Conservation (phyloP, 2,888 invertebrate species). For the Nomada hirtipes region DNA sequence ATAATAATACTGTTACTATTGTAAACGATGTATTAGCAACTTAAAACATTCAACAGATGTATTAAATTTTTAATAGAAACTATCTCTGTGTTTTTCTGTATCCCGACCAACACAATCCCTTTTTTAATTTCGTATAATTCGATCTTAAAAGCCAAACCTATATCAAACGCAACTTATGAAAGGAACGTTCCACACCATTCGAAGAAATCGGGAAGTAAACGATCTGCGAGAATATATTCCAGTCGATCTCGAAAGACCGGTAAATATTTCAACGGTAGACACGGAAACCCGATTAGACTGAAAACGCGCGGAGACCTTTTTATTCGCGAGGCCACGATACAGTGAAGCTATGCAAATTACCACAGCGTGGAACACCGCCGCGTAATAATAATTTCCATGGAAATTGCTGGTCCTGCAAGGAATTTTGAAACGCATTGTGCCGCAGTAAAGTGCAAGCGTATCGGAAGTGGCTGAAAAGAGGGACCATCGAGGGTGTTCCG, state of each 20-base stretch:
- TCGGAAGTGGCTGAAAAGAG: constrained; percentile 8
- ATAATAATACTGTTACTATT: constrained; percentile 58
- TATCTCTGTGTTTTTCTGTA: neutral
- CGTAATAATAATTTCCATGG: constrained; percentile 73
- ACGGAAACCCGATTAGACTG: constrained; percentile 67
- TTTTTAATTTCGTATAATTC: neutral
- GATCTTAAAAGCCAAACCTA: no score
- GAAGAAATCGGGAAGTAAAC: constrained; percentile 9
- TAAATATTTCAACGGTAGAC: constrained; percentile 49
- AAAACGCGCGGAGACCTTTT: constrained; percentile 60
- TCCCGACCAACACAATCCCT: no score
- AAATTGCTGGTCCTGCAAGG: constrained; percentile 63
- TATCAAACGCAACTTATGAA: no score
- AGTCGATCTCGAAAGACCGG: constrained; percentile 10
- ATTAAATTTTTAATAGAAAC: constrained; percentile 74
- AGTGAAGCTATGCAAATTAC: constrained; percentile 70
- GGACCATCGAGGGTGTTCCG: neutral
- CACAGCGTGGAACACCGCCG: constrained; percentile 50
- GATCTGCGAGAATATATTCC: no score
- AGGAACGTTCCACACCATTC: neutral
- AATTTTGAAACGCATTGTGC: constrained; percentile 52
- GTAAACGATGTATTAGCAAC: constrained; percentile 61
- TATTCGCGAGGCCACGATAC: constrained; percentile 50
- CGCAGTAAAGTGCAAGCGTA: constrained; percentile 13
- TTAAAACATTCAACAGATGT: constrained; percentile 63